A percentile compares a stretch with the other conserved stretches of the same genome.
These are phyloP conservation scores for Troglohyphantes excavatus DNA, from an alignment of 2,888 invertebrate genomes.

Conservation along the genomic window DNA sequence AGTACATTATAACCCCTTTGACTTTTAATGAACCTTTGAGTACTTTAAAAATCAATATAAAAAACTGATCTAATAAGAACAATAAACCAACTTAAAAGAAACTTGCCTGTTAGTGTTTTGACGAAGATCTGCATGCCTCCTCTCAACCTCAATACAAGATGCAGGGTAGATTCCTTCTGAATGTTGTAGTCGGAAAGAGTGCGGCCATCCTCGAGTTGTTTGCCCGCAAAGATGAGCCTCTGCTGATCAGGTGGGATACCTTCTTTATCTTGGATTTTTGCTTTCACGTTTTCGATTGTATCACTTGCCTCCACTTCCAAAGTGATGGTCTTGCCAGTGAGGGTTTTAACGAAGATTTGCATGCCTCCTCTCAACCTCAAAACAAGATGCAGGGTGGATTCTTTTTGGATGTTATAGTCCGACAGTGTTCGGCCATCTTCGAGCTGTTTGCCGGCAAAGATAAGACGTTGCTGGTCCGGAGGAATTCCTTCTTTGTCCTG, in stretches of 20 bases:
- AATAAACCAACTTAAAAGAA: no score
- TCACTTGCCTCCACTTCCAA: constrained; percentile 95
- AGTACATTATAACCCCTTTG: neutral
- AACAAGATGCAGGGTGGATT: constrained; percentile 82
- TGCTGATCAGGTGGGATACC: constrained; percentile 96
- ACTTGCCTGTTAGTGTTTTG: constrained; percentile 95
- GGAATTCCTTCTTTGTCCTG: constrained; percentile 96
- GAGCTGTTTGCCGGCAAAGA: constrained; percentile 86
- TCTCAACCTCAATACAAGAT: constrained; percentile 82
- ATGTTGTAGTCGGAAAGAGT: constrained; percentile 87
- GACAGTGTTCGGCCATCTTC: constrained; percentile 86
- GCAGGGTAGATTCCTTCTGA: constrained; percentile 84
- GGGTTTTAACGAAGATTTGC: constrained; percentile 98
- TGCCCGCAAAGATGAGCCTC: constrained; percentile 87
- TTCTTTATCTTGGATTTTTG: constrained; percentile 95
- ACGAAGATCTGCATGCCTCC: constrained; percentile 87
- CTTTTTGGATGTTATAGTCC: constrained; percentile 87
- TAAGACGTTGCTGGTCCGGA: constrained; percentile 93
- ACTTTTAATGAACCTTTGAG: constrained; percentile 86
- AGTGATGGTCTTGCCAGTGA: constrained; percentile 96
- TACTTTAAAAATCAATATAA: constrained; percentile 88
- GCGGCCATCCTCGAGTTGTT: constrained; percentile 86
- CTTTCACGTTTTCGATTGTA: constrained; percentile 97
- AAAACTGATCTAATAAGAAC: no score
- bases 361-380: constrained; percentile 85